Conservation (phyloP, 2,113 vertebrate genomes). For the Oryzias melastigma region DNA sequence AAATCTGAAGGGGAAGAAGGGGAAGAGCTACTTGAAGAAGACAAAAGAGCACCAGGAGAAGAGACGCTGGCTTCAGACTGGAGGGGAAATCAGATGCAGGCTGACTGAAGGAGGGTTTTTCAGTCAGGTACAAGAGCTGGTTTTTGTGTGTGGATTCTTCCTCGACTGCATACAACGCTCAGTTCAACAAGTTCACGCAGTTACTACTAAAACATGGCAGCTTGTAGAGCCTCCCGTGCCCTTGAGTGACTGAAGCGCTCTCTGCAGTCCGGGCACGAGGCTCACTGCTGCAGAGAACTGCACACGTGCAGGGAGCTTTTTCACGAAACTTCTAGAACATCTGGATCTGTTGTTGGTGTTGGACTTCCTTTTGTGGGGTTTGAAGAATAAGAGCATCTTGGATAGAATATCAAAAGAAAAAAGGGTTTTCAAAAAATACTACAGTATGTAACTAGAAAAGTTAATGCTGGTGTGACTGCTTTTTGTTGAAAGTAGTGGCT, state of each 20-base stretch:
- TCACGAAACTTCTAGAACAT: constrained; percentile 16
- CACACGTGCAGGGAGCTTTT: not conserved
- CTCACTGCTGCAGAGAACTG: not conserved
- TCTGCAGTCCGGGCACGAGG: constrained; percentile 20
- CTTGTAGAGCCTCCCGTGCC: constrained; percentile 26
- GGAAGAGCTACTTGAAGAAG: constrained; percentile 6
- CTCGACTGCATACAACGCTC: constrained; percentile 28
- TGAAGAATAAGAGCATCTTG: not conserved
- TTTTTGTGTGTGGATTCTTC: constrained; percentile 8
- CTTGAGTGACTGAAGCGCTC: constrained; percentile 2
- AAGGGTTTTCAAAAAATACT: too few species aligned
- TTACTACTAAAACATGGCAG: constrained; percentile 32
- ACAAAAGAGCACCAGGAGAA: constrained; percentile 13
- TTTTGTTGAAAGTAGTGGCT: too few species aligned
- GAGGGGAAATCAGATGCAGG: not conserved
- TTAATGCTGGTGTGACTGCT: too few species aligned
- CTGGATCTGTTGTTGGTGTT: constrained; percentile 9
- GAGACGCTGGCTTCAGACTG: not conserved
- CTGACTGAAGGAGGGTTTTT: constrained; percentile 8
- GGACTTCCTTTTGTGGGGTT: constrained; percentile 1
- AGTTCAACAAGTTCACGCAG: constrained; percentile 39
- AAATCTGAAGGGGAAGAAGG: constrained; percentile 1
- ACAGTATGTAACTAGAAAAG: too few species aligned
- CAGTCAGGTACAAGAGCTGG: constrained; percentile 10
- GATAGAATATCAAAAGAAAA: not conserved